Percentiles rank a stretch among this genome's conserved stretches.
phyloP scores from a whole-genome alignment of 2,888 invertebrate genomes.

The Nephrotoma flavescens region DNA sequence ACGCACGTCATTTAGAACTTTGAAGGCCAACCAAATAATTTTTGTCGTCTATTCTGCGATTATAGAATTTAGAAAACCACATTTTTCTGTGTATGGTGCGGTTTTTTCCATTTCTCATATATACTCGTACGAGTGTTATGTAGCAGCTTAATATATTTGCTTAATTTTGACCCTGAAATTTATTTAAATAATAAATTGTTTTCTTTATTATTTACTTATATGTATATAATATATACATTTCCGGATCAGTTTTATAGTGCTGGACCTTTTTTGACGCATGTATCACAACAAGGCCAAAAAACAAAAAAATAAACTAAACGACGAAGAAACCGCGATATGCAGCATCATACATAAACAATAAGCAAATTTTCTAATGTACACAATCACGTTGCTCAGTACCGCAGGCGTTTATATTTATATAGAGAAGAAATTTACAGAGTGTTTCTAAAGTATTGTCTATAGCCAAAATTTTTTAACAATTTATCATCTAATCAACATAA shows the following conservation, averaged over 20 bases:
- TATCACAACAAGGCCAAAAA: neutral
- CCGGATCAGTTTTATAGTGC: neutral
- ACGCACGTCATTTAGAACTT: neutral
- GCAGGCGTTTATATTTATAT: neutral
- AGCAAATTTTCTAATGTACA: too few species aligned
- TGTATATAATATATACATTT: neutral
- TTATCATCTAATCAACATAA: too few species aligned
- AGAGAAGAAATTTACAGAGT: too few species aligned
- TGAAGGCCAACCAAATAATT: neutral
- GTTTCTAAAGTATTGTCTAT: too few species aligned
- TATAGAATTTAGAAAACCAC: neutral
- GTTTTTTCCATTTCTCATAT: neutral
- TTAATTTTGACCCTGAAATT: neutral
- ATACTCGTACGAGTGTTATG: neutral
- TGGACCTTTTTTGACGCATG: neutral
- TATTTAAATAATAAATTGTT: neutral
- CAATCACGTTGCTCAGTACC: neutral
- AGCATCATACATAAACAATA: neutral
- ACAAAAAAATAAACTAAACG: neutral
- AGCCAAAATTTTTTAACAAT: too few species aligned
- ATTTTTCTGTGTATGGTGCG: neutral
- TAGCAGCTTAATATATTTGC: neutral
- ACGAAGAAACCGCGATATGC: neutral
- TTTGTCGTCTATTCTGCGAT: neutral
- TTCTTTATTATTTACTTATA: neutral